Conservation (phyloP, 2,797 vertebrate species). For the Echiichthys vipera region DNA sequence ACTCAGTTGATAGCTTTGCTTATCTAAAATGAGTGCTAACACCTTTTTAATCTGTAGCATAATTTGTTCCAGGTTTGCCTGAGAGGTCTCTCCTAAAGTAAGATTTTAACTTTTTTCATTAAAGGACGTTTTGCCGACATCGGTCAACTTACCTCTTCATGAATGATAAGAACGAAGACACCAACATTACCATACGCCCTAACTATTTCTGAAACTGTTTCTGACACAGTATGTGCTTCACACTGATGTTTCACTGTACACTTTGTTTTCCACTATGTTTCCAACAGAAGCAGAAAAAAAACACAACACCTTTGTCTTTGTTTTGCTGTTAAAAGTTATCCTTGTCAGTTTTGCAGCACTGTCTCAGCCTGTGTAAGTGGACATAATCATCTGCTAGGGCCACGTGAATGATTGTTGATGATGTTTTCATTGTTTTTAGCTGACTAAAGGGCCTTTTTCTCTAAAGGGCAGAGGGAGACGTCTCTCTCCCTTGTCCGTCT, state of each 20-base stretch:
- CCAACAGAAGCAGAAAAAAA: background rate
- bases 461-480: slow-evolving; percentile 39
- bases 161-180: background rate
- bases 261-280: slow-evolving; percentile 11
- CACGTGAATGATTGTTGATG: slow-evolving; percentile 32
- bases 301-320: background rate
- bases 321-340: background rate
- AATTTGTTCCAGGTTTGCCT: slow-evolving; percentile 12
- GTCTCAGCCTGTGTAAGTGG: background rate
- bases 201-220: background rate
- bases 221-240: background rate
- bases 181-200: slow-evolving; percentile 7
- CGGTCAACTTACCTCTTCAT: background rate
- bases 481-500: slow-evolving; percentile 42
- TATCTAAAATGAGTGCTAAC: slow-evolving; percentile 29
- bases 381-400: slow-evolving; percentile 16
- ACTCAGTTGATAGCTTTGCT: slow-evolving; percentile 20
- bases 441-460: slow-evolving; percentile 42
- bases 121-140: slow-evolving; percentile 18
- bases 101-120: slow-evolving; percentile 23
- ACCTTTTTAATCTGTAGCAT: slow-evolving; percentile 23
- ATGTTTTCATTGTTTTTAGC: slow-evolving; percentile 53
- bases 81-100: slow-evolving; percentile 9
- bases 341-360: slow-evolving; percentile 6
- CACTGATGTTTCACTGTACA: background rate